Evolutionary conservation across 2,888 invertebrate genomes (phyloP), one percentile per base, ranked within the genome.

Genomic region (Spilosoma lubricipeda): DNA sequence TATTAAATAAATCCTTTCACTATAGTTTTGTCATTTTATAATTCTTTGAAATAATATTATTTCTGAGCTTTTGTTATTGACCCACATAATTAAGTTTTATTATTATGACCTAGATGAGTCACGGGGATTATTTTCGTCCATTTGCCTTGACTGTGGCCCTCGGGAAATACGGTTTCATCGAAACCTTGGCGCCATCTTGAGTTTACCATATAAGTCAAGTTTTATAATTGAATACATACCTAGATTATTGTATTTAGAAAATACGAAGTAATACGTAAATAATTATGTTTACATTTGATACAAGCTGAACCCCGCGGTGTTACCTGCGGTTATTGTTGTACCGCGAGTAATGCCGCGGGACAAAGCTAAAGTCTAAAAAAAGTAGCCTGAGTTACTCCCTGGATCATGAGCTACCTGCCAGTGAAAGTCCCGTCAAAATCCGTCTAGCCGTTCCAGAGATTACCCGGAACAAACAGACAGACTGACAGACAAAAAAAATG

Each of bases 131-230:
- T n/a, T 18, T 80, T n/a, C 4, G 39, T n/a, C 18, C 9, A 59
- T 15, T 59, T 27, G 56, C 84, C 80, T 84, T 82, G 82, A 66
- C 67, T 67, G 72, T 70, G 70, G 65, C 82, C 75, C 71, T 71
- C 70, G 66, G 15, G 48, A 39, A 36, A 65, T 67, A 59, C 63
- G 68, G 79, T 83, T 74, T 59, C 36, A 81, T 79, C 71, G 20
- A 75, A 73, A 71, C 48, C 52, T 69, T 27, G 20, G 20, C 36
- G 18, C 45, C 30, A 59, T 42, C 18, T 30, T 39, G 42, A 63
- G 59, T 48, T 23, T 42, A 27, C 70, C 59, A 70, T 70, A 42
- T 63, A 70, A 9, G 59, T 64, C 11, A 42, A 30, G 42, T 20
- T 39, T 39, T 42, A 39, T 20, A 33, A 36, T 39, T 27, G 1